These are phyloP conservation scores for Drosophila azteca DNA, from an alignment of 1,140 invertebrate genomes.

Conservation along the genomic window DNA sequence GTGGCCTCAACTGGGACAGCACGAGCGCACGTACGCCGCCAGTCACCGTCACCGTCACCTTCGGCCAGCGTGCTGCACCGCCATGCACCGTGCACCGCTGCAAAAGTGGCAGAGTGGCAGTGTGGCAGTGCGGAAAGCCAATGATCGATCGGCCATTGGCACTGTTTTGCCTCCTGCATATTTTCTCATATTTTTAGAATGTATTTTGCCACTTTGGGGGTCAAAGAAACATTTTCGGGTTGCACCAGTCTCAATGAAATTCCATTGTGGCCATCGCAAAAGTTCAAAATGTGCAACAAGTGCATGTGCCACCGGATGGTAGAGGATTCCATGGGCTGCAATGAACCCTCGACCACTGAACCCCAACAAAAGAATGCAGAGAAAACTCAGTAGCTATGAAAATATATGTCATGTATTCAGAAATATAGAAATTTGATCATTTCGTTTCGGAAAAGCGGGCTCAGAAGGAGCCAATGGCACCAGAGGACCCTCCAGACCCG, in stretches of 20 bases:
- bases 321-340: too few species aligned
- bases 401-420: too few species aligned
- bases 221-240: slow-evolving; percentile 35
- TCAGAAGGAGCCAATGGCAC: too few species aligned
- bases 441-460: too few species aligned
- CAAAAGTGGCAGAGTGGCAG: slow-evolving; percentile 14
- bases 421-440: too few species aligned
- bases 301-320: too few species aligned
- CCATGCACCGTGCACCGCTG: not conserved
- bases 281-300: too few species aligned
- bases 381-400: too few species aligned
- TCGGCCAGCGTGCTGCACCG: too few species aligned
- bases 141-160: slow-evolving; percentile 44
- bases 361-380: too few species aligned
- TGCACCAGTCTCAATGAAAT: slow-evolving; percentile 19
- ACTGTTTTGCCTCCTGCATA: slow-evolving; percentile 45
- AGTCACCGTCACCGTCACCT: slow-evolving; percentile 36
- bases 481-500: too few species aligned
- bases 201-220: slow-evolving; percentile 52
- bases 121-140: not conserved
- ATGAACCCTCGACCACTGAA: too few species aligned
- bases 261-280: slow-evolving; percentile 10
- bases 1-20: slow-evolving; percentile 5
- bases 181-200: slow-evolving; percentile 58
- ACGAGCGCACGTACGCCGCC: slow-evolving; percentile 68